Percentiles rank a stretch among this genome's conserved stretches.
phyloP scores from a whole-genome alignment of 92 coral and sea anemone genomes.

The Palythoa caribaeorum region DNA sequence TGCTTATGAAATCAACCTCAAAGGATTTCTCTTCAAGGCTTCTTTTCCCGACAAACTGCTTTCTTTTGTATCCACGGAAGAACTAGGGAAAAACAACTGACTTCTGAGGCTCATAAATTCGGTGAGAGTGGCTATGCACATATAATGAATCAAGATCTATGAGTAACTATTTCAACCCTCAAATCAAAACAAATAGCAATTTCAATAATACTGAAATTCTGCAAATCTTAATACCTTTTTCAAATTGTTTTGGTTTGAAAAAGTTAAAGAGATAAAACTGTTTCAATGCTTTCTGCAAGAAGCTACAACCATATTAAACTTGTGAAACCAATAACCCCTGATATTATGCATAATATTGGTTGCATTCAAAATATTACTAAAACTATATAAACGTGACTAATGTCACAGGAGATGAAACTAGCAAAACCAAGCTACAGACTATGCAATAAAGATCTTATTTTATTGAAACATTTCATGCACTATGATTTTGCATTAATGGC shows the following conservation, averaged over 20 bases:
- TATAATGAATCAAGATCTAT: not conserved
- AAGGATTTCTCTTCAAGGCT: not conserved
- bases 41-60: not conserved
- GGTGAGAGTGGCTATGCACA: not conserved
- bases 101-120: not conserved
- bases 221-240: not conserved
- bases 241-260: not conserved
- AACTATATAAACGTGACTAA: not conserved
- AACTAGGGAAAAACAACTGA: not conserved
- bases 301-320: not conserved
- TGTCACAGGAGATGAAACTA: not conserved
- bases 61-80: not conserved
- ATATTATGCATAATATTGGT: not conserved
- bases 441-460: not conserved
- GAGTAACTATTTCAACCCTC: not conserved
- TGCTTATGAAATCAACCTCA: not conserved
- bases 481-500: not conserved
- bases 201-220: not conserved
- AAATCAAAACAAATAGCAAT: not conserved
- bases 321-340: not conserved
- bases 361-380: not conserved
- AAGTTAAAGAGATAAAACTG: not conserved
- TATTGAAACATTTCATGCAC: conserved; percentile 28
- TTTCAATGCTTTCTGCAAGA: not conserved
- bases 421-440: not conserved